Base-by-base conservation (phyloP, 2,888 invertebrate genomes). In the Poecilus cupreus region DNA sequence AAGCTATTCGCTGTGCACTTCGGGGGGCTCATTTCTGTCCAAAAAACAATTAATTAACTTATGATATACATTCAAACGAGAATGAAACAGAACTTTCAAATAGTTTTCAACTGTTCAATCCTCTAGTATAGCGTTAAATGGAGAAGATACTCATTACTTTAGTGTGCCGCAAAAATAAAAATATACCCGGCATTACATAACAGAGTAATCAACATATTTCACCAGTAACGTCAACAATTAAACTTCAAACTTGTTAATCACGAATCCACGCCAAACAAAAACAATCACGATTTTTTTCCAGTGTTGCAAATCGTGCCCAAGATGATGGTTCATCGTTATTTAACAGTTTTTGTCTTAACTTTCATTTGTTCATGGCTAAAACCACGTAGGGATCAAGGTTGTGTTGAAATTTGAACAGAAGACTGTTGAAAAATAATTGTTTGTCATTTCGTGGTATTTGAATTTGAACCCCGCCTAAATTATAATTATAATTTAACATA, bases 301-400 rank as follows among this genome's bases (percentile, higher is more conserved):
- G 32, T 43, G 16, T 64, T 64, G 43, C 26, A 13, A 24, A 76
- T 54, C 51, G 57, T 54, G 32, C 16, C 13, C 39, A 54, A 24
- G 39, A 64, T 22, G 64, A 60, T 43, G 16, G 51, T 51, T 51
- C 24, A 26, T 75, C 60, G 46, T 46, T 16, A 54, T 39, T 77
- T 24, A 64, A 22, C 54, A 18, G 39, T 77, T 60, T 77, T 77
- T 77, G 37, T 60, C 24, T 43, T 24, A 11, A 77, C 77, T 77
- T 77, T 77, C 77, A 64, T 60, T 77, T 77, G 60, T 77, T 76
- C 57, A 57, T 51, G 76, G 57, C 10, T 37, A 54, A 39, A 54
- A 20, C 39, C 13, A 39, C 46, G 18, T 43, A 46, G 46, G 22
- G 76, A 76, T 77, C 77, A 77, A 77, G 77, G 77, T 37, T 60